Evolutionary conservation across 2,888 invertebrate genomes (phyloP).

Genomic region (Leucophora obtusa): DNA sequence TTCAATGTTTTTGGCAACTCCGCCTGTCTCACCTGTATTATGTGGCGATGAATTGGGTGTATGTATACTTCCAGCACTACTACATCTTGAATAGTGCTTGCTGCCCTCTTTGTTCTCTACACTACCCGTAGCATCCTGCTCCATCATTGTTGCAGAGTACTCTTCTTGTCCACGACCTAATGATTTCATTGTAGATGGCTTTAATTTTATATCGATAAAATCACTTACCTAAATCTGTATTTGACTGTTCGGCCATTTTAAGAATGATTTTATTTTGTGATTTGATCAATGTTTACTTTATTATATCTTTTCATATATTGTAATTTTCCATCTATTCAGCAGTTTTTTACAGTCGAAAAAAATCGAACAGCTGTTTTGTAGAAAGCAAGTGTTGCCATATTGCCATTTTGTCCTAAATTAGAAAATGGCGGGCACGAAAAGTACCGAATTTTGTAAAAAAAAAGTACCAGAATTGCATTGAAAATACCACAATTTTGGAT

Average conservation of each 20-base stretch:
- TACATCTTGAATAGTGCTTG: constrained; percentile 85
- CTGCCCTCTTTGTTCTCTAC: constrained; percentile 80
- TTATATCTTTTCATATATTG: constrained; percentile 41
- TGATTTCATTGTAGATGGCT: constrained; percentile 5
- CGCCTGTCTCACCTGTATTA: constrained; percentile 82
- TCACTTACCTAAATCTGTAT: constrained; percentile 46
- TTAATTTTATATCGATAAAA: neutral
- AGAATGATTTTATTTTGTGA: constrained; percentile 16
- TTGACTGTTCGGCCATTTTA: constrained; percentile 51
- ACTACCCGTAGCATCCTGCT: constrained; percentile 55
- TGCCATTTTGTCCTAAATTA: too few species aligned
- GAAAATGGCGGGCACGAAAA: too few species aligned
- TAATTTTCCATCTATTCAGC: constrained; percentile 47
- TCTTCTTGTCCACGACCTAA: constrained; percentile 54
- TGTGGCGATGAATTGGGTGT: constrained; percentile 89
- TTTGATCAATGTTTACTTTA: constrained; percentile 55
- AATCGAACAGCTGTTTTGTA: neutral
- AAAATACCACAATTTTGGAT: too few species aligned
- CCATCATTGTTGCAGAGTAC: constrained; percentile 59
- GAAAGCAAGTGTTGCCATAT: too few species aligned
- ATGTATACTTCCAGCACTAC: constrained; percentile 87
- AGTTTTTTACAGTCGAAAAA: constrained; percentile 6
- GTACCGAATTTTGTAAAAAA: too few species aligned
- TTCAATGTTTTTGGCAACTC: neutral
- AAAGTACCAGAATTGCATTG: too few species aligned